These are phyloP conservation scores for Leptinotarsa tumamoca DNA, from an alignment of 2,888 invertebrate genomes.

Conservation along the genomic window DNA sequence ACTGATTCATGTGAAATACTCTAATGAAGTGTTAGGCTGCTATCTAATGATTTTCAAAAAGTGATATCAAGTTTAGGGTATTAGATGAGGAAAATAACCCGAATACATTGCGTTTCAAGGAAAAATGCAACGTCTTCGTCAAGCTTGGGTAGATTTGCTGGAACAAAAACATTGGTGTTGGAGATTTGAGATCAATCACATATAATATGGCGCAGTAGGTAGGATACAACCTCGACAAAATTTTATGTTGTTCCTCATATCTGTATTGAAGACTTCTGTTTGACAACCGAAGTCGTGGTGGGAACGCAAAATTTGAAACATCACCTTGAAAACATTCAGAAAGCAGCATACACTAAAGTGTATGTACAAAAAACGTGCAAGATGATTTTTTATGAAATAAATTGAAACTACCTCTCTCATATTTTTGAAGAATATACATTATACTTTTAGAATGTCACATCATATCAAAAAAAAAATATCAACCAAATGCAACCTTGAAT, in stretches of 20 bases:
- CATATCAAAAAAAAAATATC: slow-evolving; percentile 26
- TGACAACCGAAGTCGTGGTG: too few relatives aligned
- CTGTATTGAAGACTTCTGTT: too few relatives aligned
- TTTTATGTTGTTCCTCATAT: too few relatives aligned
- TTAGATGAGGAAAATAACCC: background rate
- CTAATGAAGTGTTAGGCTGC: background rate
- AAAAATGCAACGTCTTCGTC: too few relatives aligned
- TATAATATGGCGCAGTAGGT: too few relatives aligned
- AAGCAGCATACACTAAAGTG: background rate
- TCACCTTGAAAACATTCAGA: background rate
- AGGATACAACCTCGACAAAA: too few relatives aligned
- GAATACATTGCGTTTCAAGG: background rate
- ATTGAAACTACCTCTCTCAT: slow-evolving; percentile 4
- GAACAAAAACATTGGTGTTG: too few relatives aligned
- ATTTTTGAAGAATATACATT: background rate
- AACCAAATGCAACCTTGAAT: background rate
- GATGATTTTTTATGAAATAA: background rate
- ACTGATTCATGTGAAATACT: slow-evolving; percentile 59
- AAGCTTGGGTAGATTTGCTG: too few relatives aligned
- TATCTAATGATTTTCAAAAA: background rate
- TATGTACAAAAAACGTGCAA: slow-evolving; percentile 11
- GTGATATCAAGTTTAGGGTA: background rate
- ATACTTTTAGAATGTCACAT: slow-evolving; percentile 35
- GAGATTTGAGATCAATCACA: too few relatives aligned
- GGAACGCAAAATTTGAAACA: background rate